phyloP scores from a whole-genome alignment of 2,797 vertebrate genomes.

The Xyrichtys novacula region DNA sequence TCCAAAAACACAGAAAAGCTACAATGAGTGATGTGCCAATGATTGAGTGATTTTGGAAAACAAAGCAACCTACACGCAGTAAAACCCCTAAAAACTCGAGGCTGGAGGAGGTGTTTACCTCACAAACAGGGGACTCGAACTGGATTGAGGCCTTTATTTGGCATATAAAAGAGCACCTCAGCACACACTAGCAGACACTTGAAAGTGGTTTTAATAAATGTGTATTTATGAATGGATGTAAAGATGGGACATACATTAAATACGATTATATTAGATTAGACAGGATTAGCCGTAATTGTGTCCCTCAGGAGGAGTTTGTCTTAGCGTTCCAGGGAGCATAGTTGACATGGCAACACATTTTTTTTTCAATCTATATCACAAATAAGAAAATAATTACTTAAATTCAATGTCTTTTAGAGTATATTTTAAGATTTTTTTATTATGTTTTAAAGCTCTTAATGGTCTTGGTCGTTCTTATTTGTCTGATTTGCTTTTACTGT shows the following conservation, averaged over 20 bases:
- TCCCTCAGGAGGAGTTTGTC: not conserved
- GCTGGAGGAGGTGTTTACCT: not conserved
- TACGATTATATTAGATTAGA: not conserved
- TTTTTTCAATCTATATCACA: not conserved
- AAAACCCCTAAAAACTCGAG: not conserved
- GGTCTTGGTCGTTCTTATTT: too few species aligned
- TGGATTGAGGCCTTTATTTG: not conserved
- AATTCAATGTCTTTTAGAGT: too few species aligned
- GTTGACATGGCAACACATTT: not conserved
- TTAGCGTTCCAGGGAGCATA: not conserved
- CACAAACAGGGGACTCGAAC: not conserved
- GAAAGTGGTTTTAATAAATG: not conserved
- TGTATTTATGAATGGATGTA: not conserved
- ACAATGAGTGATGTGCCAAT: not conserved
- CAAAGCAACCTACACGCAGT: not conserved
- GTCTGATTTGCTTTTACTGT: too few species aligned
- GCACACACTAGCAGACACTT: not conserved
- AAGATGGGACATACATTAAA: not conserved
- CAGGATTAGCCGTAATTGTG: not conserved
- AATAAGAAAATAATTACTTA: too few species aligned
- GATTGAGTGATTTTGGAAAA: conserved; percentile 10
- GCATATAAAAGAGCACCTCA: not conserved
- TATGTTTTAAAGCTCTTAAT: too few species aligned
- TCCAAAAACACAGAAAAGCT: conserved; percentile 6
- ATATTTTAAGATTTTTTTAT: too few species aligned